These are phyloP conservation scores for Troides oblongomaculatus DNA, from an alignment of 2,888 invertebrate species.

Conservation along the genomic window DNA sequence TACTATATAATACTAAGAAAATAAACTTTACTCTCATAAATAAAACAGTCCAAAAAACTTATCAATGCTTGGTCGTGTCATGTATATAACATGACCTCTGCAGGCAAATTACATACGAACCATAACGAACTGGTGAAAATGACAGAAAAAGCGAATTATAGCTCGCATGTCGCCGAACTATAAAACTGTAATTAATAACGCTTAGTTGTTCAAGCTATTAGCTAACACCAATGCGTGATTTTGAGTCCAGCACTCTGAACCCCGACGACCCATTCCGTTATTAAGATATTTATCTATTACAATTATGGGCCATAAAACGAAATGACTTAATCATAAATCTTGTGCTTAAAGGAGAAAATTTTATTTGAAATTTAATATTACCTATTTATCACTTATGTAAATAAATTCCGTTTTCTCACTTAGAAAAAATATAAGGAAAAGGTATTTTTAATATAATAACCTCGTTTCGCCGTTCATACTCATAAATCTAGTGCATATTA, in stretches of 20 bases:
- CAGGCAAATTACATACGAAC: neutral
- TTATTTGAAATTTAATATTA: slow-evolving; percentile 21
- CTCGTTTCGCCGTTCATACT: neutral
- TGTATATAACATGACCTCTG: neutral
- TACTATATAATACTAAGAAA: too few species aligned
- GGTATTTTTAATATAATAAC: slow-evolving; percentile 4
- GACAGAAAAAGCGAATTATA: slow-evolving; percentile 3
- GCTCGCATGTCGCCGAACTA: slow-evolving; percentile 23
- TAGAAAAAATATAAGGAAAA: slow-evolving; percentile 4
- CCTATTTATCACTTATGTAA: slow-evolving; percentile 20
- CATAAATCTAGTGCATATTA: slow-evolving; percentile 2
- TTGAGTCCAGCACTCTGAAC: slow-evolving; percentile 17
- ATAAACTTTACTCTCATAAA: too few species aligned
- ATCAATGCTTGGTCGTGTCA: neutral
- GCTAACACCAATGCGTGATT: slow-evolving; percentile 28
- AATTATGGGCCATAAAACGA: slow-evolving; percentile 29
- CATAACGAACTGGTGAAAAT: slow-evolving; percentile 1
- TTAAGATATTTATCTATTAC: slow-evolving; percentile 30
- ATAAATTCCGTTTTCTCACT: slow-evolving; percentile 13
- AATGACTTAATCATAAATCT: slow-evolving; percentile 31
- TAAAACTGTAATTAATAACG: slow-evolving; percentile 28
- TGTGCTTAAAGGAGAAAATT: slow-evolving; percentile 23
- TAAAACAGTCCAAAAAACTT: too few species aligned
- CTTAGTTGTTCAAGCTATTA: slow-evolving; percentile 24
- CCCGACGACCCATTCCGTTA: slow-evolving; percentile 23